These are phyloP conservation scores for Drosophila pectinifera DNA, from an alignment of 1,140 invertebrate species.

Conservation along the genomic window DNA sequence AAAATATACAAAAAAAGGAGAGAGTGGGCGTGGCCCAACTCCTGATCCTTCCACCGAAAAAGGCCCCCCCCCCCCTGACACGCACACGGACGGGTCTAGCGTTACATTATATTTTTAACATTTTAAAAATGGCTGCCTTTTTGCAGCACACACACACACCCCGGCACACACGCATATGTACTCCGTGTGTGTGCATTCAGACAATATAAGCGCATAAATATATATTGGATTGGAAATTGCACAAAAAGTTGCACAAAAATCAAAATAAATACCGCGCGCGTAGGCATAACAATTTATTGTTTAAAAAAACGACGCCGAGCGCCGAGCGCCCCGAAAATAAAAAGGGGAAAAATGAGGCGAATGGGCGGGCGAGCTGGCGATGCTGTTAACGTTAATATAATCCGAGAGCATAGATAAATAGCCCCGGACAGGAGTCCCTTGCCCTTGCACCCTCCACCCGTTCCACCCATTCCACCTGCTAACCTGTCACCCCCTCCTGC, in stretches of 20 bases:
- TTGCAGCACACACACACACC: slow-evolving; percentile 32
- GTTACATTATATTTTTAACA: slow-evolving; percentile 78
- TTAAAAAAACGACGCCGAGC: slow-evolving; percentile 42
- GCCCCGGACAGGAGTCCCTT: not conserved
- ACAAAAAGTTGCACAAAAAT: slow-evolving; percentile 69
- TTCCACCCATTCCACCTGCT: no score
- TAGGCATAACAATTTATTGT: slow-evolving; percentile 80
- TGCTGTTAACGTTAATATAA: slow-evolving; percentile 52
- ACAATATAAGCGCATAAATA: slow-evolving; percentile 51
- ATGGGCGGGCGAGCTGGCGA: slow-evolving; percentile 8
- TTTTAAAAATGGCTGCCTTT: slow-evolving; percentile 64
- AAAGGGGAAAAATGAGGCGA: not conserved
- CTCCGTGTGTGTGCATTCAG: slow-evolving; percentile 23
- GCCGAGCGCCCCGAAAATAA: no score
- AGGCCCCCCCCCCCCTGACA: not conserved
- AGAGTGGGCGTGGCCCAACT: slow-evolving; percentile 18
- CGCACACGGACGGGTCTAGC: slow-evolving; percentile 22
- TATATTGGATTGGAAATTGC: slow-evolving; percentile 68
- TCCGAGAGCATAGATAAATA: slow-evolving; percentile 61
- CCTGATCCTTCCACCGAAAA: slow-evolving; percentile 2
- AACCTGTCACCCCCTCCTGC: no score
- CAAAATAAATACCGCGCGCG: slow-evolving; percentile 60
- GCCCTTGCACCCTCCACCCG: no score
- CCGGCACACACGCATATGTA: slow-evolving; percentile 24
- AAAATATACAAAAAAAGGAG: not conserved